Evolutionary conservation across 2,888 invertebrate genomes (phyloP), one percentile per base, ranked within the genome.

Genomic region (Calameuta idolon): DNA sequence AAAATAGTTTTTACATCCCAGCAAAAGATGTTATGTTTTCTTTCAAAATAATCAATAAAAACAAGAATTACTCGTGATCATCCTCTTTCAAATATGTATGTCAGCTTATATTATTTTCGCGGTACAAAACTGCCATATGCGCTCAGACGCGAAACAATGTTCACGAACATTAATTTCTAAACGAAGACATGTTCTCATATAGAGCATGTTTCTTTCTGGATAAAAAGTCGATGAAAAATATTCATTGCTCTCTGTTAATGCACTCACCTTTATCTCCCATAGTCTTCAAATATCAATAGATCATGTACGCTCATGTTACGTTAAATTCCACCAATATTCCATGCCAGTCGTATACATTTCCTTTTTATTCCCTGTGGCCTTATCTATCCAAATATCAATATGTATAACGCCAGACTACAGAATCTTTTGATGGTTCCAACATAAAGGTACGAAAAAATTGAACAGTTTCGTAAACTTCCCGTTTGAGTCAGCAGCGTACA

Each of bases 231-330:
- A 40, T 40, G 4, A 15, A 15, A 15, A 5, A 40, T 15, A 15
- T 15, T 40, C 4, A 40, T 15, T 40, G 5, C 4, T 40, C 15
- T 15, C 40, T 9, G 2, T 55, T 55, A 23, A 71, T n/a, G 68
- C 40, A 55, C 35, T 55, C 84, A 87, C 87, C 87, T 87, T 87
- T 87, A 82, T 87, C 87, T 83, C 85, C 87, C 87, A 87, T 87
- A 55, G 82, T 84, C 77, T 79, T 77, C 77, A 82, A 55, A 55
- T 55, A 55, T 55, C 9, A 55, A 23, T 55, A 55, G 23, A 23
- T 23, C 55, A 2, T 9, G 23, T 23, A 23, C 23, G 9, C 55
- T 55, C 55, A 55, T 55, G 9, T 55, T 55, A 55, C 55, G 55
- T 23, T 23, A 23, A 55, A 55, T 23, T 55, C 55, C 23, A 40